Evolutionary conservation across 2,888 invertebrate genomes (phyloP).

Genomic region (Spatulosminthurus flaviceps): DNA sequence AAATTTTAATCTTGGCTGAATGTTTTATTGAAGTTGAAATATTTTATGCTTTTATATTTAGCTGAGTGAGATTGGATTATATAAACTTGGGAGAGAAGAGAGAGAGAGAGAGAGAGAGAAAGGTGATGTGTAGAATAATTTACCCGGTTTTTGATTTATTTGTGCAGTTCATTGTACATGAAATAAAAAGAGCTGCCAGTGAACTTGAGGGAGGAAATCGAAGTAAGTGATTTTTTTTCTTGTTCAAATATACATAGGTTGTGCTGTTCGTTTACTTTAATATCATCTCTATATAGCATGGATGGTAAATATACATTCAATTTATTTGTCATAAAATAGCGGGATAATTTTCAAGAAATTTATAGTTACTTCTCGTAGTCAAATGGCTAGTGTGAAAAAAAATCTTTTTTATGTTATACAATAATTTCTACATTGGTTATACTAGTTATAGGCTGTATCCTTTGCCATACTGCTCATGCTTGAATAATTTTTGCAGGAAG

Average conservation of each 20-base stretch:
- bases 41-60: too few relatives aligned
- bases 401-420: too few relatives aligned
- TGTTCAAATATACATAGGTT: too few relatives aligned
- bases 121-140: too few relatives aligned
- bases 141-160: neutral
- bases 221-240: neutral
- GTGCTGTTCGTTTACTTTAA: too few relatives aligned
- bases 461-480: neutral
- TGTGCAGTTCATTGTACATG: neutral
- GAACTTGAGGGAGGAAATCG: neutral
- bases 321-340: slow-evolving; percentile 7
- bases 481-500: slow-evolving; percentile 8
- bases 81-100: too few relatives aligned
- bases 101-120: too few relatives aligned
- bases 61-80: too few relatives aligned
- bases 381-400: too few relatives aligned
- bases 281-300: neutral
- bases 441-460: neutral
- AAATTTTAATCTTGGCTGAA: too few relatives aligned
- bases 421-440: too few relatives aligned
- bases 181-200: neutral
- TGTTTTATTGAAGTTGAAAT: too few relatives aligned
- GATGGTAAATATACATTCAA: neutral
- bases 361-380: neutral
- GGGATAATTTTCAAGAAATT: neutral